phyloP scores from a whole-genome alignment of 92 coral and sea anemone species.

The Pocillopora meandrina region DNA sequence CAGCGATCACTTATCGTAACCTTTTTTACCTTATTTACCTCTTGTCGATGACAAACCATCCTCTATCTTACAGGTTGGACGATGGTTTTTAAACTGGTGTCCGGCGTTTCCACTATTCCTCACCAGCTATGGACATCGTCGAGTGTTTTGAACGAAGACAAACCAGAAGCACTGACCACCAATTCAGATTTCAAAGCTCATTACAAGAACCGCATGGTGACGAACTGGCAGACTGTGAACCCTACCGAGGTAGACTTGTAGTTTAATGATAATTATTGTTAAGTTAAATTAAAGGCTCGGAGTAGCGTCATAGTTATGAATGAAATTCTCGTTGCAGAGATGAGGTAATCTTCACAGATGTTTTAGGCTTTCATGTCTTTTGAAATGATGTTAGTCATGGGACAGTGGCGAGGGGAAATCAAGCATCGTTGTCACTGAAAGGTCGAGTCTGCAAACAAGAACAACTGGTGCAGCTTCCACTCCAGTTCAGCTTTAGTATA shows the following conservation, averaged over 20 bases:
- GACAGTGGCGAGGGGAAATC: too few species aligned
- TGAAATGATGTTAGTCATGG: too few species aligned
- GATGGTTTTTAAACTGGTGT: constrained; percentile 35
- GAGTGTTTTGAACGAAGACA: constrained; percentile 17
- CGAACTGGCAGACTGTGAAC: constrained; percentile 12
- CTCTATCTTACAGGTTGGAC: constrained; percentile 33
- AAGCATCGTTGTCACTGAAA: too few species aligned
- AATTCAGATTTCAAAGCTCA: background rate
- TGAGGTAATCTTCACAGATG: too few species aligned
- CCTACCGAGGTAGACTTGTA: constrained; percentile 22
- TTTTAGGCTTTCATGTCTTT: too few species aligned
- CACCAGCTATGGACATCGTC: constrained; percentile 28
- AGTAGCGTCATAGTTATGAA: too few species aligned
- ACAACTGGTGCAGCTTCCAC: too few species aligned
- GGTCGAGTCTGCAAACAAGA: too few species aligned
- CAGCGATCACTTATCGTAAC: too few species aligned
- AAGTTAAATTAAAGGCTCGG: too few species aligned
- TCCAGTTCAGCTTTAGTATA: too few species aligned
- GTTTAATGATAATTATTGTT: background rate
- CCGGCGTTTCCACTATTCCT: background rate
- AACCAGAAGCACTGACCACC: constrained; percentile 2
- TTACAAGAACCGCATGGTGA: constrained; percentile 32
- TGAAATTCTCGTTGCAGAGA: too few species aligned
- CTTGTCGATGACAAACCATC: background rate
- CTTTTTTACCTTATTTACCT: background rate